A percentile compares a stretch with the other conserved stretches of the same genome.
Conservation (phyloP, 2,888 invertebrate species). For the Drosophila siamana region DNA sequence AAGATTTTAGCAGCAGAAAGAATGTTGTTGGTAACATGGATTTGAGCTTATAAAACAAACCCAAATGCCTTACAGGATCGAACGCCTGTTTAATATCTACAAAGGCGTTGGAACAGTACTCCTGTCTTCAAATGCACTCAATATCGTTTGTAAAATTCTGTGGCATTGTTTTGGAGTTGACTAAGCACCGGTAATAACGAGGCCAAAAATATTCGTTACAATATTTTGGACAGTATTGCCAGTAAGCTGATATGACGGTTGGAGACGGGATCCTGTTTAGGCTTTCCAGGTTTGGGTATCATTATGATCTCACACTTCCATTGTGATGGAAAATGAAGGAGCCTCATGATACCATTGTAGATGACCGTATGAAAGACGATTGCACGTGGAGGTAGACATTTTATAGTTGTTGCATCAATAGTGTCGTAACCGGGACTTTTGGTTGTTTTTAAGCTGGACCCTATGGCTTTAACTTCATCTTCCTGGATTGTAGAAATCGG, state of each 20-base stretch:
- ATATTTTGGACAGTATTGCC: conserved; percentile 2
- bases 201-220: conserved; percentile 10
- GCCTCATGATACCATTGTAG: not conserved
- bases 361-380: not conserved
- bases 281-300: conserved; percentile 15
- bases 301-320: conserved; percentile 3
- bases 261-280: conserved; percentile 11
- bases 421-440: not conserved
- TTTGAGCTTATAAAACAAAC: conserved; percentile 10
- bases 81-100: conserved; percentile 4
- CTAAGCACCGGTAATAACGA: not conserved
- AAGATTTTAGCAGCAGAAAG: too few species aligned
- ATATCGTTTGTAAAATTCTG: too few species aligned
- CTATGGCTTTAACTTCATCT: too few species aligned
- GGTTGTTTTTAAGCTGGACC: too few species aligned
- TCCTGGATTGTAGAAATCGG: too few species aligned
- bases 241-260: too few species aligned
- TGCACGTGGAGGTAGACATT: conserved; percentile 4
- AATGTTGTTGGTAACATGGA: conserved; percentile 6
- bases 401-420: not conserved
- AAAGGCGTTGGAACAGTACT: not conserved
- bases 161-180: too few species aligned
- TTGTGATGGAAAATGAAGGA: not conserved
- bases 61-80: conserved; percentile 4
- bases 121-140: too few species aligned